Evolutionary conservation across 2,797 vertebrate genomes (phyloP).

Genomic region (Rhynchonycteris naso): DNA sequence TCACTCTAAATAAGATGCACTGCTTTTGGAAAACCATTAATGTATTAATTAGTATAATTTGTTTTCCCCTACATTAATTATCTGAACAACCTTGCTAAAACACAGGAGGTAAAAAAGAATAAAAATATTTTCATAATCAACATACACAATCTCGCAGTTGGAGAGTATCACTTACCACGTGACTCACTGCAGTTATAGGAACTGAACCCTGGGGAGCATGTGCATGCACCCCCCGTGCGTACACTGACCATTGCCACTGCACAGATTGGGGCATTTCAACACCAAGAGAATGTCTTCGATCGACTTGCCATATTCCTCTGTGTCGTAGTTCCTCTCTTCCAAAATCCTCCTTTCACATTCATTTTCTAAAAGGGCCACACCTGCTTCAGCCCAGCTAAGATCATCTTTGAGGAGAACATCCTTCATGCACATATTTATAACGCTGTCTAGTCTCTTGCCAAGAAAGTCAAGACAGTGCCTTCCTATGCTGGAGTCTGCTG

Average conservation of each 20-base stretch:
- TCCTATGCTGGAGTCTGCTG: slow-evolving; percentile 87
- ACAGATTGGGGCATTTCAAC: slow-evolving; percentile 90
- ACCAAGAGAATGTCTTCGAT: slow-evolving; percentile 82
- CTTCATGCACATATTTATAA: slow-evolving; percentile 88
- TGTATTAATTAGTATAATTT: neutral
- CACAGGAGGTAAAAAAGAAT: neutral
- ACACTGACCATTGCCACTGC: slow-evolving; percentile 90
- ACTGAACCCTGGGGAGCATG: slow-evolving; percentile 90
- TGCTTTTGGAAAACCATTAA: neutral
- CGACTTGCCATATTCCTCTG: slow-evolving; percentile 71
- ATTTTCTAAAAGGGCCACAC: slow-evolving; percentile 91
- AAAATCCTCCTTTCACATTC: slow-evolving; percentile 92
- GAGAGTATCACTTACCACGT: slow-evolving; percentile 86
- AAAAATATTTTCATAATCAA: neutral
- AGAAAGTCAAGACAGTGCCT: slow-evolving; percentile 87
- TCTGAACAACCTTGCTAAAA: neutral
- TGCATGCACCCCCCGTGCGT: slow-evolving; percentile 91
- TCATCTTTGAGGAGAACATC: slow-evolving; percentile 94
- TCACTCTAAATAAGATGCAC: neutral
- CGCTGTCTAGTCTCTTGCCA: slow-evolving; percentile 75
- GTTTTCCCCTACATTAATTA: neutral
- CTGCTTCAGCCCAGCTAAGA: slow-evolving; percentile 87
- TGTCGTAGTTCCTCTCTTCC: slow-evolving; percentile 84
- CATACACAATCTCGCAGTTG: neutral
- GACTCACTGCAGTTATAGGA: slow-evolving; percentile 90